phyloP scores from a whole-genome alignment of 1,140 invertebrate genomes.

The Zaprionus ornatus region DNA sequence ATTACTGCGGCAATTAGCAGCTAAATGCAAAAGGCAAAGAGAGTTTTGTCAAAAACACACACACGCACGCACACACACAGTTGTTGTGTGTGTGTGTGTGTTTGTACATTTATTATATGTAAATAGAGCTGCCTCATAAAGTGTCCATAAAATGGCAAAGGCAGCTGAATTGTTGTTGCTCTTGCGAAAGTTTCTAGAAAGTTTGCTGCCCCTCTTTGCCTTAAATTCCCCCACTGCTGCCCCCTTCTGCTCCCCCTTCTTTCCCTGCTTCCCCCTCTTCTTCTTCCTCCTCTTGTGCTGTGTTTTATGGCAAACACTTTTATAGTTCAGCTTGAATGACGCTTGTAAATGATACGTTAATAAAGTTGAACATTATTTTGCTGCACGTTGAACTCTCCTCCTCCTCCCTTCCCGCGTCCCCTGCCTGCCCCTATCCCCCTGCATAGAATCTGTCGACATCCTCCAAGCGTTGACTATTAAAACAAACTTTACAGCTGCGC shows the following conservation, averaged over 20 bases:
- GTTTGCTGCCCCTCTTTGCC: constrained; percentile 17
- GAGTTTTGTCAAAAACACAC: constrained; percentile 55
- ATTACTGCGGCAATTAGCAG: constrained; percentile 76
- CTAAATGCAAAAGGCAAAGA: constrained; percentile 50
- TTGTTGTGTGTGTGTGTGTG: neutral
- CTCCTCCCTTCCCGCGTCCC: no score
- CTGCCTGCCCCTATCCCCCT: neutral
- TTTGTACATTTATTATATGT: constrained; percentile 28
- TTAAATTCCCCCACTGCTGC: neutral
- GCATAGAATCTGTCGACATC: constrained; percentile 5
- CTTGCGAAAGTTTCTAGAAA: constrained; percentile 52
- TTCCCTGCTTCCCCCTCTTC: neutral
- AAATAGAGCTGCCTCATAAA: constrained; percentile 41
- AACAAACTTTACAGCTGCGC: constrained; percentile 30
- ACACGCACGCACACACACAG: constrained; percentile 23
- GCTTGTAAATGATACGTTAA: constrained; percentile 46
- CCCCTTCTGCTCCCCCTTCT: neutral
- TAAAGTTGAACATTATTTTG: constrained; percentile 17
- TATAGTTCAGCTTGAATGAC: constrained; percentile 40
- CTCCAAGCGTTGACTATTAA: constrained; percentile 5
- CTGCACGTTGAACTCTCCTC: neutral
- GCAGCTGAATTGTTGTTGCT: constrained; percentile 1
- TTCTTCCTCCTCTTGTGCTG: neutral
- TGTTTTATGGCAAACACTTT: constrained; percentile 40
- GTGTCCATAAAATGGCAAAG: constrained; percentile 29